A percentile compares a stretch with the other conserved stretches of the same genome.
phyloP scores from a whole-genome alignment of 2,113 vertebrate species.

The Mola mola region DNA sequence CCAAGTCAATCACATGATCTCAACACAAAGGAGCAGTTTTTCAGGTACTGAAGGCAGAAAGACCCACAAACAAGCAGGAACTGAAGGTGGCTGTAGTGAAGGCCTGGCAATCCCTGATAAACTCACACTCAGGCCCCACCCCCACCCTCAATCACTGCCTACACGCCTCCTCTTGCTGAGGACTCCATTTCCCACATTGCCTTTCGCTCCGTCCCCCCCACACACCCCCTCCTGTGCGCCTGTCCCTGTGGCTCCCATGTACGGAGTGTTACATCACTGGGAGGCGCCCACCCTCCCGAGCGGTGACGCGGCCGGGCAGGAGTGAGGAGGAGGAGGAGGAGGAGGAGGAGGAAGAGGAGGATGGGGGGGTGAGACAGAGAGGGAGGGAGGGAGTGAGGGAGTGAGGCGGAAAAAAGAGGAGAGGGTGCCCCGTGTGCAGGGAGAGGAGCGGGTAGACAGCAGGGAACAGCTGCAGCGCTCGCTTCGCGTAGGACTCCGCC shows the following conservation, averaged over 20 bases:
- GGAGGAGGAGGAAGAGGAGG: conserved; percentile 33
- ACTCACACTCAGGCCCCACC: too few relatives aligned
- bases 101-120: too few relatives aligned
- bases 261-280: conserved; percentile 81
- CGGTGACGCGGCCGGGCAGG: conserved; percentile 80
- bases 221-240: conserved; percentile 6
- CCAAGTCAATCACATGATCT: too few relatives aligned
- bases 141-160: too few relatives aligned
- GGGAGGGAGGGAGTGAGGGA: conserved; percentile 31
- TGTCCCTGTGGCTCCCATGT: conserved; percentile 63
- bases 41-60: too few relatives aligned
- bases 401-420: conserved; percentile 39
- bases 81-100: too few relatives aligned
- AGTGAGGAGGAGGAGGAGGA: conserved; percentile 52
- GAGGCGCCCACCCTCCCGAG: conserved; percentile 78
- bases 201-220: conserved; percentile 22
- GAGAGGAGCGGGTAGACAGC: conserved; percentile 81
- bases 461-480: conserved; percentile 83
- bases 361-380: conserved; percentile 9
- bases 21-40: too few relatives aligned
- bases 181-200: conserved; percentile 65
- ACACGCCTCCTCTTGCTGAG: too few relatives aligned
- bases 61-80: too few relatives aligned
- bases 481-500: conserved; percentile 74
- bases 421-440: conserved; percentile 79